Evolutionary conservation across 2,113 vertebrate genomes (phyloP), one percentile per base, ranked within the genome.

Genomic region (Alosa alosa): DNA sequence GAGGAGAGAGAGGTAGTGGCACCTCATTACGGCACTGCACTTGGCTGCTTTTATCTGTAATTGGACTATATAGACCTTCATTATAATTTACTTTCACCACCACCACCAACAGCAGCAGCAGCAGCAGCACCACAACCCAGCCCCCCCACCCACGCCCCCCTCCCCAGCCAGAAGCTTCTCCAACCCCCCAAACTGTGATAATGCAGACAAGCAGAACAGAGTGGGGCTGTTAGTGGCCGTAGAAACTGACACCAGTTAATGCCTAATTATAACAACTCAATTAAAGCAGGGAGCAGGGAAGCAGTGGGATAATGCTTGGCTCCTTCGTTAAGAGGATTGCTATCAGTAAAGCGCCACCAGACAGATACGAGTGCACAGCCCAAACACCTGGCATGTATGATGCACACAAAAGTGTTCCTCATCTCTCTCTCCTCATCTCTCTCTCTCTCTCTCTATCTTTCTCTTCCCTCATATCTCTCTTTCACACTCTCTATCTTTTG

Each of bases 131-230:
- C 60, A 64, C 57, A 64, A 64, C 22, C n/a, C 57, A 64, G 20
- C 8, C 57, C n/a, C n/a, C 57, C n/a, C 57, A 64, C 57, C 4
- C 57, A 64, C 57, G 6, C 20, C 22, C 64, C 64, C 25, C 6
- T 11, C 49, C 49, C 88, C 78, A 60, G 85, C 85, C 84, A 78
- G 72, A 78, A 78, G 52, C 72, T 52, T 64, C 52, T 0, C 82
- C 57, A 82, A 81, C 50, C 95, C 95, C 97, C 97, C 97, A 97
- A 97, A 98, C 97, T 96, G 96, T 97, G 97, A 97, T 98, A 98
- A 99, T 99, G 97, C 98, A 98, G 98, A 99, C 97, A 99, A 99
- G 97, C 97, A 99, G 97, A 98, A 97, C 96, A 97, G 97, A 99
- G 96, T 96, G 97, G 96, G 96, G 95, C 97, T 97, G 97, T 97